phyloP scores from a whole-genome alignment of 2,888 invertebrate genomes.

The Amphipoea lucens region DNA sequence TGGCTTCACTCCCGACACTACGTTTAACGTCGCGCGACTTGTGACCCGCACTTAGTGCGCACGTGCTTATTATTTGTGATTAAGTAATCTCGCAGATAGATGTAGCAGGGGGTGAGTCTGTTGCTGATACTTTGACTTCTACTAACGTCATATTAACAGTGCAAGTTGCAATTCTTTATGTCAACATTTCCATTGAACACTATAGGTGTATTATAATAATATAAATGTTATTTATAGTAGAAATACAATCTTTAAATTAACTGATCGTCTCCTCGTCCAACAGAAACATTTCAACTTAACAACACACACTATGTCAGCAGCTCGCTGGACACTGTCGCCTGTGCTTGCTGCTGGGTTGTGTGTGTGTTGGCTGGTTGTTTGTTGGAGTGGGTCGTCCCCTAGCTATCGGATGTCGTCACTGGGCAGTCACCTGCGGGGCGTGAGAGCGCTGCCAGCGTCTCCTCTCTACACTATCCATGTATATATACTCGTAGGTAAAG shows the following conservation, averaged over 20 bases:
- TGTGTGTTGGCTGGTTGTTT: background rate
- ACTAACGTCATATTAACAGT: no score
- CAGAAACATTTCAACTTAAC: no score
- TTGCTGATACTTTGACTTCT: no score
- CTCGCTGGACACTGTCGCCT: no score
- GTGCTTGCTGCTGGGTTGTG: background rate
- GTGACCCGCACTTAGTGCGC: background rate
- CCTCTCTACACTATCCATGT: background rate
- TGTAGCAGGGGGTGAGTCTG: no score
- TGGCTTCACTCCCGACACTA: conserved; percentile 11
- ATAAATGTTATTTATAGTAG: no score
- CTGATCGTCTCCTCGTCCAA: no score
- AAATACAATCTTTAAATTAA: no score
- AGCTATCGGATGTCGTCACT: background rate
- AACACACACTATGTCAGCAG: background rate
- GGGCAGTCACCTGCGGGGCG: background rate
- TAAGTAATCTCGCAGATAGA: background rate
- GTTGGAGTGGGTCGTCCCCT: background rate
- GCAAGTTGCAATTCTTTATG: background rate
- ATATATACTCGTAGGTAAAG: background rate
- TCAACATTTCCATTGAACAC: background rate
- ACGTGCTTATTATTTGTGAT: background rate
- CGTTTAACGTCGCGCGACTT: background rate
- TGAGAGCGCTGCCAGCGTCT: background rate
- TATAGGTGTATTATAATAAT: background rate